Conservation (phyloP, 2,797 vertebrate species). For the Lepus townsendii region DNA sequence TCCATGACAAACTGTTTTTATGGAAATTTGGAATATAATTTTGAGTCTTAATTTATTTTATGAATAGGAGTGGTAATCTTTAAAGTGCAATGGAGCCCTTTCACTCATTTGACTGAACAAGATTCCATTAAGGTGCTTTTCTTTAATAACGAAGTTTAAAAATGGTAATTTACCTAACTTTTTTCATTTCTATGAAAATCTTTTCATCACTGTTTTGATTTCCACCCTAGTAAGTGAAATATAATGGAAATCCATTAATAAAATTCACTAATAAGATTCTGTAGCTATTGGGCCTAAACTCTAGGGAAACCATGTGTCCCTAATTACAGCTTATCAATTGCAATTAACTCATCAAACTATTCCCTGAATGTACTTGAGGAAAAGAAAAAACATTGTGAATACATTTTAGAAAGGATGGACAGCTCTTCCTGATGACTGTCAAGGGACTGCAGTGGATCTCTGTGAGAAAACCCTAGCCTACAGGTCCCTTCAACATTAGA, state of each 20-base stretch:
- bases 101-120: conserved; percentile 61
- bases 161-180: conserved; percentile 57
- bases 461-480: conserved; percentile 1
- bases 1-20: conserved; percentile 24
- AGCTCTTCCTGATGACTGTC: conserved; percentile 34
- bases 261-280: conserved; percentile 81
- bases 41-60: conserved; percentile 51
- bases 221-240: conserved; percentile 68
- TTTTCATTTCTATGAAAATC: conserved; percentile 37
- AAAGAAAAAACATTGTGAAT: conserved; percentile 70
- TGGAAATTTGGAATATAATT: conserved; percentile 10
- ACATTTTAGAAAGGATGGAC: conserved; percentile 70
- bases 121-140: conserved; percentile 59
- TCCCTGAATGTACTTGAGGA: conserved; percentile 63
- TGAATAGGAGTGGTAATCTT: conserved; percentile 46
- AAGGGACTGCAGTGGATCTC: neutral
- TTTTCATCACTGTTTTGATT: conserved; percentile 56
- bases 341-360: conserved; percentile 83
- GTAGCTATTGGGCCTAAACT: conserved; percentile 72
- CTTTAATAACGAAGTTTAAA: conserved; percentile 59
- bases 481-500: neutral
- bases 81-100: neutral
- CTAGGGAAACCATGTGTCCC: conserved; percentile 76
- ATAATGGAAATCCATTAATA: conserved; percentile 81
- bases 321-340: conserved; percentile 79